Percentiles rank a stretch among this genome's conserved stretches.
Conservation (phyloP, 2,797 vertebrate genomes). For the Urosaurus nigricauda region DNA sequence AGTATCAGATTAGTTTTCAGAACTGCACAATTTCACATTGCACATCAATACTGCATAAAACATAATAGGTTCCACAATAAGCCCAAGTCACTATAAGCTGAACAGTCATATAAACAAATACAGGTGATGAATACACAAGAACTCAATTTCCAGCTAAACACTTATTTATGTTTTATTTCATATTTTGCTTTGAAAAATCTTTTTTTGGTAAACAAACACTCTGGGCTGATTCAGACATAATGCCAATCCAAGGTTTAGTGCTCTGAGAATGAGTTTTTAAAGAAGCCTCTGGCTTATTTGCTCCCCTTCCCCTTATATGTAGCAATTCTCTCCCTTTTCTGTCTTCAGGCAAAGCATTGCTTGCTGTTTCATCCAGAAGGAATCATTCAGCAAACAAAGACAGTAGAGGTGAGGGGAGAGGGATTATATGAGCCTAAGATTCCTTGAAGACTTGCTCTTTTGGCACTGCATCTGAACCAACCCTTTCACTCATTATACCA, state of each 20-base stretch:
- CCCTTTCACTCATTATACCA: not conserved
- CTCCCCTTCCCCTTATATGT: not conserved
- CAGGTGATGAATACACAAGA: not conserved
- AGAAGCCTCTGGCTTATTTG: not conserved
- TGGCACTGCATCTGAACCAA: not conserved
- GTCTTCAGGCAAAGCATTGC: not conserved
- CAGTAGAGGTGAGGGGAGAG: not conserved
- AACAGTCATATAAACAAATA: not conserved
- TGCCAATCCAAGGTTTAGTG: not conserved
- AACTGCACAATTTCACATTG: not conserved
- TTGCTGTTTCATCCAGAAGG: not conserved
- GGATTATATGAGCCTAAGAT: not conserved
- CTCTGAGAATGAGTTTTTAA: not conserved
- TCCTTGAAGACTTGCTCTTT: not conserved
- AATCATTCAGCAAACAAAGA: not conserved
- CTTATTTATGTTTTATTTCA: not conserved
- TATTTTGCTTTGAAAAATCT: not conserved
- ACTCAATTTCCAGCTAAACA: not conserved
- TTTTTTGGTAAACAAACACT: not conserved
- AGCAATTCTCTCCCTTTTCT: not conserved
- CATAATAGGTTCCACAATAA: not conserved
- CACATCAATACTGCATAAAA: not conserved
- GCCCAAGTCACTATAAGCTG: not conserved
- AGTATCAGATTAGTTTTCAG: conserved; percentile 8
- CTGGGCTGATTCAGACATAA: not conserved